Evolutionary conservation across 1,140 invertebrate genomes (phyloP).

Genomic region (Aphelenchoides avenae): DNA sequence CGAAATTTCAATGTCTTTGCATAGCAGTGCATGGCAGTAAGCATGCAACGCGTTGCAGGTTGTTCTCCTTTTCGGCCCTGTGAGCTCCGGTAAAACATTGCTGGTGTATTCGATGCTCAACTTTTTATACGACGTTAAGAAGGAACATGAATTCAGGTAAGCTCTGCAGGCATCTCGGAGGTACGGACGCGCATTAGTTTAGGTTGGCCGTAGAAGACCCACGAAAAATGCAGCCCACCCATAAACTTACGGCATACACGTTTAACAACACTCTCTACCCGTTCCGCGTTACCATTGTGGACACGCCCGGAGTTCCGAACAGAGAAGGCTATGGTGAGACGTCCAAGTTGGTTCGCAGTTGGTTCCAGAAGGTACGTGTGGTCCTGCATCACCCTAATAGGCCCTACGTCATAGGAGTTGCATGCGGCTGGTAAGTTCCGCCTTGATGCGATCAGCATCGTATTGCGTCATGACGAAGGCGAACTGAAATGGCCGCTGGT

Average conservation of each 20-base stretch:
- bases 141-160: slow-evolving; percentile 29
- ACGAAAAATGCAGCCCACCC: background rate
- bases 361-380: slow-evolving; percentile 13
- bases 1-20: background rate
- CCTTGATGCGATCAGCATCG: slow-evolving; percentile 14
- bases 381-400: background rate
- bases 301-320: slow-evolving; percentile 25
- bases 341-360: slow-evolving; percentile 13
- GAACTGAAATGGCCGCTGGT: slow-evolving; percentile 12
- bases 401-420: slow-evolving; percentile 3
- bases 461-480: slow-evolving; percentile 10
- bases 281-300: slow-evolving; percentile 25
- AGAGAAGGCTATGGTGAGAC: slow-evolving; percentile 15
- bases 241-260: slow-evolving; percentile 18
- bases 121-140: slow-evolving; percentile 30
- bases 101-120: slow-evolving; percentile 26
- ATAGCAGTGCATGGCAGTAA: background rate
- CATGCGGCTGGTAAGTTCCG: slow-evolving; percentile 3
- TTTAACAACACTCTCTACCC: slow-evolving; percentile 28
- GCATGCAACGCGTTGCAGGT: slow-evolving; percentile 10
- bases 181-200: background rate
- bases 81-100: slow-evolving; percentile 23
- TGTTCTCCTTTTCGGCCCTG: slow-evolving; percentile 19
- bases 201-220: slow-evolving; percentile 25
- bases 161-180: slow-evolving; percentile 2